A percentile compares a stretch with the other conserved stretches of the same genome.
These are phyloP conservation scores for Neotoxoptera formosana DNA, from an alignment of 1,140 invertebrate genomes.

Conservation along the genomic window DNA sequence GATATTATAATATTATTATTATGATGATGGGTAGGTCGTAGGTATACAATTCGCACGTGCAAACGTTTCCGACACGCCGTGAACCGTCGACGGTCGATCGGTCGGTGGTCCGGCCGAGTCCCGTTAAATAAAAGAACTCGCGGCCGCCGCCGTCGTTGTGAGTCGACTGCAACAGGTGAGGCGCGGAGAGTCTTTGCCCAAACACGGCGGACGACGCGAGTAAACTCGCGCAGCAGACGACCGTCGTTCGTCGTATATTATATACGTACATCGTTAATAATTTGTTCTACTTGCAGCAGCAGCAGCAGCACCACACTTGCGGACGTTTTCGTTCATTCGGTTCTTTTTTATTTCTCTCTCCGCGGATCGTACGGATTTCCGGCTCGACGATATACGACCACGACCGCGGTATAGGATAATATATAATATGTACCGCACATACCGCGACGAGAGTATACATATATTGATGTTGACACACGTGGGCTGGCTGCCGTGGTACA, in stretches of 20 bases:
- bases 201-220: neutral
- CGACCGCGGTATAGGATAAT: neutral
- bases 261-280: neutral
- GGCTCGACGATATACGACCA: neutral
- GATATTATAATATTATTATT: neutral
- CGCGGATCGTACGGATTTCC: neutral
- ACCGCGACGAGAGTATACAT: neutral
- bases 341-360: neutral
- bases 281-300: slow-evolving; percentile 50
- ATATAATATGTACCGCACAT: too few relatives aligned
- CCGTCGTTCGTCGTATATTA: neutral
- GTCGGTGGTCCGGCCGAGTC: neutral
- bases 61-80: neutral
- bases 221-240: slow-evolving; percentile 35
- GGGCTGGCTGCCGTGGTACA: neutral
- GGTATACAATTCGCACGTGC: neutral
- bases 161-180: neutral
- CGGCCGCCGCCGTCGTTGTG: neutral
- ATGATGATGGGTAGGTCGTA: neutral
- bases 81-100: neutral
- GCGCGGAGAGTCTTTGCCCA: neutral
- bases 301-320: too few relatives aligned
- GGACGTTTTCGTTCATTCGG: too few relatives aligned
- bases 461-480: neutral
- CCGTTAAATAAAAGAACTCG: slow-evolving; percentile 49